These are phyloP conservation scores for Aromia moschata DNA, from an alignment of 2,888 invertebrate species.

Conservation along the genomic window DNA sequence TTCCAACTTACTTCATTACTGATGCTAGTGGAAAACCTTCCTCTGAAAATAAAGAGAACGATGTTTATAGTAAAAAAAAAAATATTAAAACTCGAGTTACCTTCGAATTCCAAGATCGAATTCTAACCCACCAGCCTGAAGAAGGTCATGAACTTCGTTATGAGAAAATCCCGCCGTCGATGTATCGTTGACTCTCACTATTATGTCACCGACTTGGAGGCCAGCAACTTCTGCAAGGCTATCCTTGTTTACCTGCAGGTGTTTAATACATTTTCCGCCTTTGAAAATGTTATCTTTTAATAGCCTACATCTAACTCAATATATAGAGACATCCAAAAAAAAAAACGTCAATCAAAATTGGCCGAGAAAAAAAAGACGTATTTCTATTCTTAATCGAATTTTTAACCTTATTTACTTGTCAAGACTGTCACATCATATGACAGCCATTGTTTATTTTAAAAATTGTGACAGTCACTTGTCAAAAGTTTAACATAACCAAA, in stretches of 20 bases:
- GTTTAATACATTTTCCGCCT: too few species aligned
- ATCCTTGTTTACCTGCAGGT: conserved; percentile 81
- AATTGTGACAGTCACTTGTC: too few species aligned
- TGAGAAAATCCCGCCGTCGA: conserved; percentile 76
- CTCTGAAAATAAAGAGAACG: conserved; percentile 42
- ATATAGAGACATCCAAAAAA: too few species aligned
- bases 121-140: conserved; percentile 75
- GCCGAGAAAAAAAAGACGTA: too few species aligned
- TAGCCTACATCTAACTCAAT: too few species aligned
- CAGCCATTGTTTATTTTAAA: too few species aligned
- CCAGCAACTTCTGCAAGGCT: conserved; percentile 86
- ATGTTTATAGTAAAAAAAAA: not conserved
- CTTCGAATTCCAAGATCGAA: conserved; percentile 77
- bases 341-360: too few species aligned
- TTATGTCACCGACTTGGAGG: conserved; percentile 83
- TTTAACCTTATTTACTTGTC: too few species aligned
- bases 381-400: too few species aligned
- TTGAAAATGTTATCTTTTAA: too few species aligned
- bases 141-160: conserved; percentile 78
- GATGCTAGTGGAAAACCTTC: conserved; percentile 34
- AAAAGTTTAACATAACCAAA: too few species aligned
- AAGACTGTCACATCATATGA: too few species aligned
- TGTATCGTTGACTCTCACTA: conserved; percentile 79
- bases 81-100: conserved; percentile 62
- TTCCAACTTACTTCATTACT: conserved; percentile 21